Evolutionary conservation across 2,888 invertebrate species (phyloP).

Genomic region (Heterodera filipjevi): DNA sequence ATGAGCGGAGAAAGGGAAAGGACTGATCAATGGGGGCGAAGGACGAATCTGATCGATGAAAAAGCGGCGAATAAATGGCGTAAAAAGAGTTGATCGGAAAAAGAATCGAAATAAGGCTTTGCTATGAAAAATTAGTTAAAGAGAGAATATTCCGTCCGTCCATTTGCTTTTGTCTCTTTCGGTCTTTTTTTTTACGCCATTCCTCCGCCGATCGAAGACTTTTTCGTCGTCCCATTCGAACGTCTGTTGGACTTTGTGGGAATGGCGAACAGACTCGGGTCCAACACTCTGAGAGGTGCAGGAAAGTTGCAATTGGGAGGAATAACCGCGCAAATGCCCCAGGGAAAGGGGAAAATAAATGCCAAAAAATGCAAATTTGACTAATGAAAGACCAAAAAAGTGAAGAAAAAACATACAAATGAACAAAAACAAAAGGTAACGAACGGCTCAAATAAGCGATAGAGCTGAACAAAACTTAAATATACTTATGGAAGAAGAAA

Average conservation of each 20-base stretch:
- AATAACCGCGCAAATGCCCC: not conserved
- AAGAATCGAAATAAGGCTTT: no score
- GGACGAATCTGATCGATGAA: no score
- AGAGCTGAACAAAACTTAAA: not conserved
- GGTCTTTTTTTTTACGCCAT: not conserved
- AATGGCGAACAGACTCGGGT: slow-evolving; percentile 4
- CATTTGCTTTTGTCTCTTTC: not conserved
- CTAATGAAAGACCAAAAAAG: not conserved
- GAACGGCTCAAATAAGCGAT: not conserved
- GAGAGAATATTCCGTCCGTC: not conserved
- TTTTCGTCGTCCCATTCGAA: not conserved
- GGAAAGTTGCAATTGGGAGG: not conserved
- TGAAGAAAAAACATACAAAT: not conserved
- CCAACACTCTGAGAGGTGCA: slow-evolving; percentile 8
- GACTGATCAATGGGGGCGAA: not conserved
- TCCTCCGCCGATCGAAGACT: not conserved
- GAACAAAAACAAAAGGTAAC: not conserved
- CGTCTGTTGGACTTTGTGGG: slow-evolving; percentile 1
- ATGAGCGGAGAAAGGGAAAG: not conserved
- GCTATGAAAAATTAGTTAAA: no score
- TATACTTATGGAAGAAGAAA: not conserved
- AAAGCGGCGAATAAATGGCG: not conserved
- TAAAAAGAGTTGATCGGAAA: not conserved
- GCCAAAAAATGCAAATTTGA: slow-evolving; percentile 9
- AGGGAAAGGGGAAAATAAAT: not conserved